These are phyloP conservation scores for Abramis brama DNA, from an alignment of 2,113 vertebrate genomes.

Conservation along the genomic window DNA sequence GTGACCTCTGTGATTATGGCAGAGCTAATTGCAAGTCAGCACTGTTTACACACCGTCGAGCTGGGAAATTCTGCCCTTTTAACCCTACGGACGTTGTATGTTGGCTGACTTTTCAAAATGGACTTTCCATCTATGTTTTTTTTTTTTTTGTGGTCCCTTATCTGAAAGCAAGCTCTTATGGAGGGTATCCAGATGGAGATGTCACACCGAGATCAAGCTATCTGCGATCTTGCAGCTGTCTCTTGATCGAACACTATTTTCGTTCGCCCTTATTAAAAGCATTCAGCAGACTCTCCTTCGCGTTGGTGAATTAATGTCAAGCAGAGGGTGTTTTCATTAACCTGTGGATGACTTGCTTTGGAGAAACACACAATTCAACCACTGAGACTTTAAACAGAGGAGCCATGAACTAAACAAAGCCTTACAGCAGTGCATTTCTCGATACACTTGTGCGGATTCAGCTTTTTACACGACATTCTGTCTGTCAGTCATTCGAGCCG, in stretches of 20 bases:
- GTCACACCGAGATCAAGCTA: slow-evolving; percentile 3
- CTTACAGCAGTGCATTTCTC: slow-evolving; percentile 28
- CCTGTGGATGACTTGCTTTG: slow-evolving; percentile 40
- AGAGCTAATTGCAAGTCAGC: slow-evolving; percentile 26
- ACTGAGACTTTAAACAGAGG: slow-evolving; percentile 15
- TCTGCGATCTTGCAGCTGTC: background rate
- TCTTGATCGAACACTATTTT: slow-evolving; percentile 3
- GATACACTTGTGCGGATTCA: background rate
- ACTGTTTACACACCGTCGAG: slow-evolving; percentile 48
- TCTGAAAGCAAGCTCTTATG: slow-evolving; percentile 43
- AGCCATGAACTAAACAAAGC: slow-evolving; percentile 24
- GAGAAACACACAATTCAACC: slow-evolving; percentile 26
- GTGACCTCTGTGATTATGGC: slow-evolving; percentile 21
- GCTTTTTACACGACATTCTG: slow-evolving; percentile 7
- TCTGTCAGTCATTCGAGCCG: slow-evolving; percentile 29
- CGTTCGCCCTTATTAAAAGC: background rate
- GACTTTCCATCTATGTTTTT: slow-evolving; percentile 4
- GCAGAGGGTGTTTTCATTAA: slow-evolving; percentile 7
- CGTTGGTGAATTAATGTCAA: background rate
- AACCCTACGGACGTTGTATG: slow-evolving; percentile 26
- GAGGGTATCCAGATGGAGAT: slow-evolving; percentile 3
- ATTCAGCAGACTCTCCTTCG: background rate
- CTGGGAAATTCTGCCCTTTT: slow-evolving; percentile 47
- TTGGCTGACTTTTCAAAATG: slow-evolving; percentile 37
- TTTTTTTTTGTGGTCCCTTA: background rate